A percentile compares a stretch with the other conserved stretches of the same genome.
Conservation (phyloP, 1,140 invertebrate species). For the Drosophila saltans region DNA sequence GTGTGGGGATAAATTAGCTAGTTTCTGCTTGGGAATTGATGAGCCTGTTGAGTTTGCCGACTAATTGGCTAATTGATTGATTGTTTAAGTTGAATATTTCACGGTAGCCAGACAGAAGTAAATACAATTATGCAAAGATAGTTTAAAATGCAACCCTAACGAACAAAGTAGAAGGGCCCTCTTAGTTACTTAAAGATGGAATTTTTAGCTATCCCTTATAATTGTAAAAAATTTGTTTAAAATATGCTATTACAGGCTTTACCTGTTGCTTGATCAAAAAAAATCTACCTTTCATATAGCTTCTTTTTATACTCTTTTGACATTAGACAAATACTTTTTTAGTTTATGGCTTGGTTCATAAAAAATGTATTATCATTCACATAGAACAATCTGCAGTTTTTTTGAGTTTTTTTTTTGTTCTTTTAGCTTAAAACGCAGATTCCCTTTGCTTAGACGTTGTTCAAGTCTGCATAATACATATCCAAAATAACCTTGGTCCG, state of each 20-base stretch:
- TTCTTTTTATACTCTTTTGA: neutral
- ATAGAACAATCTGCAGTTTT: neutral
- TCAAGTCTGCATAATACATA: slow-evolving; percentile 66
- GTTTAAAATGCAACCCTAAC: slow-evolving; percentile 21
- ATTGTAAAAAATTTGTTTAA: no score
- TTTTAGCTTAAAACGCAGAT: slow-evolving; percentile 47
- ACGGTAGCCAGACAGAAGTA: slow-evolving; percentile 11
- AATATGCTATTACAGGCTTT: no score
- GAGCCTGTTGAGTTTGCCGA: slow-evolving; percentile 59
- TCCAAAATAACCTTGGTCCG: slow-evolving; percentile 77
- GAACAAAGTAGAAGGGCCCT: neutral
- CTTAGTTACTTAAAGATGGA: no score
- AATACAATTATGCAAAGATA: slow-evolving; percentile 6
- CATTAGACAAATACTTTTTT: neutral
- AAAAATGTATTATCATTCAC: slow-evolving; percentile 50
- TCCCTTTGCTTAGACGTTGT: slow-evolving; percentile 33
- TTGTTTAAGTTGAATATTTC: slow-evolving; percentile 46
- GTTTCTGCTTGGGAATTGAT: slow-evolving; percentile 68
- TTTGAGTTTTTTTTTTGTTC: slow-evolving; percentile 18
- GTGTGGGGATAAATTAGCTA: slow-evolving; percentile 72
- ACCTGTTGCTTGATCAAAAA: no score
- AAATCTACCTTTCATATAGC: no score
- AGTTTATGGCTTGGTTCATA: slow-evolving; percentile 32
- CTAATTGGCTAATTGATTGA: slow-evolving; percentile 80
- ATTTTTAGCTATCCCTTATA: no score